Evolutionary conservation across 2,888 invertebrate genomes (phyloP).

Genomic region (Panzeria rudis): DNA sequence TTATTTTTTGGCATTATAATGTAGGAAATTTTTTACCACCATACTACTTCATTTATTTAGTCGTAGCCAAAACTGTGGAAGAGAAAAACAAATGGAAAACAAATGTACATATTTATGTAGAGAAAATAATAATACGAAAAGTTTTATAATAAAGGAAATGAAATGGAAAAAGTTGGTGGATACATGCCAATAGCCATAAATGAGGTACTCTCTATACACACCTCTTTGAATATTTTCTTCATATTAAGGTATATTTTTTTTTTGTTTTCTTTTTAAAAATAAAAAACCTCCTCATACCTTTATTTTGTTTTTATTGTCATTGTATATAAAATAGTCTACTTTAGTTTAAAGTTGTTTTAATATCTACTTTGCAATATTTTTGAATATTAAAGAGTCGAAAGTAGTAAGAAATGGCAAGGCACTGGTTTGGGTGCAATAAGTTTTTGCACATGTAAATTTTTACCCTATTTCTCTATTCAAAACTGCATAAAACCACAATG

Average conservation of each 20-base stretch:
- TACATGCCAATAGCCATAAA: conserved; percentile 71
- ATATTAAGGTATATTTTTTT: neutral
- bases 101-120: conserved; percentile 25
- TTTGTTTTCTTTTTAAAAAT: conserved; percentile 8
- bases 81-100: conserved; percentile 21
- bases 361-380: conserved; percentile 21
- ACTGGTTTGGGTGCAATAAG: neutral
- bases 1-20: conserved; percentile 61
- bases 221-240: conserved; percentile 18
- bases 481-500: neutral
- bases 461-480: neutral
- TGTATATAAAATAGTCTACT: conserved; percentile 10
- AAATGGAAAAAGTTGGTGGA: conserved; percentile 71
- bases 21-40: conserved; percentile 17
- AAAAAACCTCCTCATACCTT: conserved; percentile 39
- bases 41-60: conserved; percentile 16
- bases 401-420: neutral
- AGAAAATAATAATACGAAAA: conserved; percentile 73
- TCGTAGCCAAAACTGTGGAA: conserved; percentile 21
- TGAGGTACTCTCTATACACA: conserved; percentile 57
- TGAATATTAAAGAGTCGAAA: conserved; percentile 6
- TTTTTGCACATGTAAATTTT: neutral
- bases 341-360: conserved; percentile 29
- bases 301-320: conserved; percentile 20
- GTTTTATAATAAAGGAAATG: conserved; percentile 75